These are phyloP conservation scores for Drosophila colorata DNA, from an alignment of 2,888 invertebrate genomes.

Conservation along the genomic window DNA sequence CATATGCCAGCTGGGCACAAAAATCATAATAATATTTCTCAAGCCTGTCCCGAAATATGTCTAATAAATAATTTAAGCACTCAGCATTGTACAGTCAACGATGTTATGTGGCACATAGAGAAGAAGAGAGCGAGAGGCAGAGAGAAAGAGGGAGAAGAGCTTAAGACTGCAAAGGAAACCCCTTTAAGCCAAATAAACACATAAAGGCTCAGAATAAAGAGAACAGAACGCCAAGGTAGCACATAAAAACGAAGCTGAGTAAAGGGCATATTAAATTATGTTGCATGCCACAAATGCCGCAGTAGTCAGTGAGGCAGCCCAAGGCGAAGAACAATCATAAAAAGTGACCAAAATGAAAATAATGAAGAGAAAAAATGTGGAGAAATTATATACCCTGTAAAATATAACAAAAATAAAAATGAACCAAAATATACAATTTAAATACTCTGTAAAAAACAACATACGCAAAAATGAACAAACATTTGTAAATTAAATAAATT, in stretches of 20 bases:
- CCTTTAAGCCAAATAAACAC: slow-evolving; percentile 74
- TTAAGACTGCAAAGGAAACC: slow-evolving; percentile 31
- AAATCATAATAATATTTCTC: slow-evolving; percentile 64
- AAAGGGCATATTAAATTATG: slow-evolving; percentile 67
- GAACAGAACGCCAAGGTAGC: slow-evolving; percentile 44
- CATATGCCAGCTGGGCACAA: slow-evolving; percentile 52
- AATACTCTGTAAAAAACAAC: not conserved
- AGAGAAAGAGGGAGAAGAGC: not conserved
- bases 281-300: slow-evolving; percentile 71
- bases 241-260: slow-evolving; percentile 40
- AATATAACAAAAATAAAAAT: not conserved
- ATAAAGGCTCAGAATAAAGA: slow-evolving; percentile 65
- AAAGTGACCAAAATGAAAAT: slow-evolving; percentile 77
- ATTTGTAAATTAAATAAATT: not conserved
- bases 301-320: slow-evolving; percentile 13
- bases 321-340: slow-evolving; percentile 55
- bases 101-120: not conserved
- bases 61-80: slow-evolving; percentile 78
- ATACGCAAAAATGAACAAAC: not conserved
- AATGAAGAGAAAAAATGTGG: slow-evolving; percentile 58
- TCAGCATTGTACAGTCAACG: slow-evolving; percentile 47
- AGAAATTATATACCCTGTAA: slow-evolving; percentile 44
- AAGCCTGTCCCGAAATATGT: slow-evolving; percentile 74
- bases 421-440: not conserved
- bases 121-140: not conserved